These are phyloP conservation scores for Frankliniella fusca DNA, from an alignment of 2,888 invertebrate genomes.

Conservation along the genomic window DNA sequence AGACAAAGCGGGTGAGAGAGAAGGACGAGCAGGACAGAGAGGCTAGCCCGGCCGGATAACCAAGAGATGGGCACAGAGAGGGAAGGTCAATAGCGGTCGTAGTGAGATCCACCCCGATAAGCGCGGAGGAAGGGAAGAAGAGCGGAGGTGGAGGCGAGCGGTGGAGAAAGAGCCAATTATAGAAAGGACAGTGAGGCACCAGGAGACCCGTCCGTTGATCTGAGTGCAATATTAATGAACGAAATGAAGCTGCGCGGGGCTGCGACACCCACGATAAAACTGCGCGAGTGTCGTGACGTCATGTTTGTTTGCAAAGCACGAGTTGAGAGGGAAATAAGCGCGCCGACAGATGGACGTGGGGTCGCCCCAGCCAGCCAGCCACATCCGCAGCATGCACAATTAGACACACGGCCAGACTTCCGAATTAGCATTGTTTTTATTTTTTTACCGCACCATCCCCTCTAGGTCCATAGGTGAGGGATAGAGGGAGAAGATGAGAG, in stretches of 20 bases:
- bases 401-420: not conserved
- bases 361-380: not conserved
- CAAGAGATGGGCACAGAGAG: slow-evolving; percentile 16
- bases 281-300: not conserved
- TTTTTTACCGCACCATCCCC: not conserved
- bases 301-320: no score
- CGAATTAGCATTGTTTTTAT: not conserved
- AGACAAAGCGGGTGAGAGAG: not conserved
- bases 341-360: no score
- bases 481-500: not conserved
- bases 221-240: not conserved
- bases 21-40: not conserved
- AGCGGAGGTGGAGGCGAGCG: no score
- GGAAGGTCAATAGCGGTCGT: slow-evolving; percentile 22
- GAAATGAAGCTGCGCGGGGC: not conserved
- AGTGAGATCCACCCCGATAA: slow-evolving; percentile 8
- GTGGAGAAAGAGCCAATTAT: no score
- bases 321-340: no score
- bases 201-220: no score
- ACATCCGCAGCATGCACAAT: not conserved
- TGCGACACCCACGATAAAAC: not conserved
- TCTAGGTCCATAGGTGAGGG: no score
- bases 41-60: not conserved
- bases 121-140: not conserved
- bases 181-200: no score